phyloP scores from a whole-genome alignment of 2,113 vertebrate species.

The Rhineura floridana region DNA sequence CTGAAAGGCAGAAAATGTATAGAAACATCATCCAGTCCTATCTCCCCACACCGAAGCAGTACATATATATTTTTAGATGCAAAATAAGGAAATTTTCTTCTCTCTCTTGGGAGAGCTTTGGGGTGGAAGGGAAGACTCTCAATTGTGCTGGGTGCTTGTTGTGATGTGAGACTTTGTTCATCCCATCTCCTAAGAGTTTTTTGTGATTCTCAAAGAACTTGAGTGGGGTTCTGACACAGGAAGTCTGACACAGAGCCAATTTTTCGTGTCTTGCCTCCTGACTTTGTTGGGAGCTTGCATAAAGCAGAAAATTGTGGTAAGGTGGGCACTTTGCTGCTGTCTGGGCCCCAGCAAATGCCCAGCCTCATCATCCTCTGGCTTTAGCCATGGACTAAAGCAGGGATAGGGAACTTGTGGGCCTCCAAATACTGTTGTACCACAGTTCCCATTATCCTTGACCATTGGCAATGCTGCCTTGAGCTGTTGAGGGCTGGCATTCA shows the following conservation, averaged over 20 bases:
- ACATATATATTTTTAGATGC: background rate
- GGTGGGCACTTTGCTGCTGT: background rate
- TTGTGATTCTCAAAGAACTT: background rate
- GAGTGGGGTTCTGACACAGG: background rate
- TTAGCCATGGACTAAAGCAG: too few relatives aligned
- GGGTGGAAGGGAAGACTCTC: background rate
- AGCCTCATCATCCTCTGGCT: background rate
- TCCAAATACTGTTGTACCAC: background rate
- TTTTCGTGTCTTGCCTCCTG: background rate
- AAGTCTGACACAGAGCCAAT: background rate
- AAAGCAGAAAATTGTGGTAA: background rate
- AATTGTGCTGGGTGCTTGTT: background rate
- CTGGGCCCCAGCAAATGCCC: background rate
- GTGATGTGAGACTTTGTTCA: background rate
- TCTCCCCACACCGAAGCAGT: background rate
- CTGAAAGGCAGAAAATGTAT: background rate
- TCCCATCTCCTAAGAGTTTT: background rate
- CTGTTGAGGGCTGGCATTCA: background rate
- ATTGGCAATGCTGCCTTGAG: background rate
- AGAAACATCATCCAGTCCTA: background rate
- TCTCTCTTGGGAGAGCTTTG: background rate
- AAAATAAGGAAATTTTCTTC: background rate
- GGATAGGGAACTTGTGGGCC: too few relatives aligned
- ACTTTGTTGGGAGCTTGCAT: background rate
- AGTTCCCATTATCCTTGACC: background rate